Conservation (phyloP, 1,140 invertebrate species). For the Atta cephalotes region DNA sequence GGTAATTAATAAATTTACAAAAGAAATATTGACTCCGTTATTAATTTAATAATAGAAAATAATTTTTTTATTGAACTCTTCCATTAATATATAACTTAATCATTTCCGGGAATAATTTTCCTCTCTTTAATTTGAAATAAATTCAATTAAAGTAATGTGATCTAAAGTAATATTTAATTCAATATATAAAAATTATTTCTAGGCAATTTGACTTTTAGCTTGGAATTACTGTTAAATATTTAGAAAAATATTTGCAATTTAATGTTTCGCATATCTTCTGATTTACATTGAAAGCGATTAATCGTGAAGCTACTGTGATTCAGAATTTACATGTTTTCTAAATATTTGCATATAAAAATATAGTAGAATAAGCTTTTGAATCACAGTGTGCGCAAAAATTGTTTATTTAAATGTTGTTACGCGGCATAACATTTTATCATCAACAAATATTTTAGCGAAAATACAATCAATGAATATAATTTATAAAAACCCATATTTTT, state of each 20-base stretch:
- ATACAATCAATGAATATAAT: background rate
- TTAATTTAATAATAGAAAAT: slow-evolving; percentile 1
- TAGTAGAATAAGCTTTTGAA: slow-evolving; percentile 14
- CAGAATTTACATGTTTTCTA: slow-evolving; percentile 35
- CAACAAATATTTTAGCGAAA: slow-evolving; percentile 7
- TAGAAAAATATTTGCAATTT: background rate
- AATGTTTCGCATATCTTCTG: slow-evolving; percentile 1
- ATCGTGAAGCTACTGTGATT: slow-evolving; percentile 35
- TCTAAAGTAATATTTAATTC: background rate
- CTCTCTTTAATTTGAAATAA: background rate
- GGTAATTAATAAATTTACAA: slow-evolving; percentile 8
- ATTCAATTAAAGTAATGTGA: background rate
- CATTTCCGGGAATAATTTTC: background rate
- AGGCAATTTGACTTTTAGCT: background rate
- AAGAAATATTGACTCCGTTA: background rate
- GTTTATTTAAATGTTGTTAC: background rate
- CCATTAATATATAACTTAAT: background rate
- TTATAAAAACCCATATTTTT: slow-evolving; percentile 13
- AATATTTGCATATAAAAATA: slow-evolving; percentile 15
- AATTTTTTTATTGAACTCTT: background rate
- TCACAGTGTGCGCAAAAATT: background rate
- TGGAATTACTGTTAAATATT: background rate
- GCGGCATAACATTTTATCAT: background rate
- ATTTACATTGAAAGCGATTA: slow-evolving; percentile 1
- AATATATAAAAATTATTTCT: background rate